Base-by-base conservation (phyloP, 2,797 vertebrate genomes). In the Aythya fuligula region DNA sequence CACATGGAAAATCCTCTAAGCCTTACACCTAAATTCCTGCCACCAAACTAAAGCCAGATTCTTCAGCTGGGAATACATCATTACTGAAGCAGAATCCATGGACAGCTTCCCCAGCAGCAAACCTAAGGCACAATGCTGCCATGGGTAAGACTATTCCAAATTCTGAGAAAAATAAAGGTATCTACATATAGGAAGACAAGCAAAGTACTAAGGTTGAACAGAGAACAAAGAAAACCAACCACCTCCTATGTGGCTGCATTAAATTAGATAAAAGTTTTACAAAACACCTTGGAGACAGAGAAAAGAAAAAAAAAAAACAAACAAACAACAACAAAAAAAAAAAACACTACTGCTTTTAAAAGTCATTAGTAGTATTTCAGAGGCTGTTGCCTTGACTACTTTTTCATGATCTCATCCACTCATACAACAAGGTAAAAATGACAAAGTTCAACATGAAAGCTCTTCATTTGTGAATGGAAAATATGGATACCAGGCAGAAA, bases 11-110 rank as follows among this genome's bases (percentile, higher is more conserved):
- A 47, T 85, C 39, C 64, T 13, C 13, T 47, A 32, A 79, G 7
- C 8, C 34, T 89, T 34, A 6, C 15, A 34, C 2, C 7, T 53
- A 5, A n/a, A 0, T 7, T 51, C 24, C 32, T 76, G 28, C 20
- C 15, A 5, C 6, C 24, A 85, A n/a, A 41, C 3, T 49, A 39
- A 8, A 47, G 6, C 24, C 2, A 28, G 32, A 65, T 24, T 47
- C 3, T 39, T 47, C 18, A 57, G 9, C 15, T 28, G 15, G 30
- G 72, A 60, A 65, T 53, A 24, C 3, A 6, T 41, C 16, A 22
- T 38, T 8, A 38, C 6, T 54, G 54, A 56, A 66, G 27, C 3
- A 11, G 60, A 77, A 62, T 11, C 16, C 36, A 10, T 2, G 0
- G 54, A 32, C 9, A n/a, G 19, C 14, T 56, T 13, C 38, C 56